A percentile compares a stretch with the other conserved stretches of the same genome.
Evolutionary conservation across 2,888 invertebrate genomes (phyloP).

Genomic region (Ochropleura leucogaster): DNA sequence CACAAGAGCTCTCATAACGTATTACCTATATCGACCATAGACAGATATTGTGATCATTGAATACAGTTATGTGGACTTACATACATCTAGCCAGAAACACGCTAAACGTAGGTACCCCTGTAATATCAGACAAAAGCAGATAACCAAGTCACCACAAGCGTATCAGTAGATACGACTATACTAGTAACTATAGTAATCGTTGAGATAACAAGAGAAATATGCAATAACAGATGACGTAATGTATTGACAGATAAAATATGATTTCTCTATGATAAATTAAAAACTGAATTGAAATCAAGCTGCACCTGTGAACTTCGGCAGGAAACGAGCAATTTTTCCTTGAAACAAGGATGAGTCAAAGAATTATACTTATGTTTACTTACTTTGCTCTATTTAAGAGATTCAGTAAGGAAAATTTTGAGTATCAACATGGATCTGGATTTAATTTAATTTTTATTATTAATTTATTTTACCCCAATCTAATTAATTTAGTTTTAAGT

Average conservation of each 20-base stretch:
- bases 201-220: constrained; percentile 42
- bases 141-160: constrained; percentile 26
- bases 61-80: not conserved
- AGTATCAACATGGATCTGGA: too few relatives aligned
- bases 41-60: constrained; percentile 17
- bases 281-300: constrained; percentile 4
- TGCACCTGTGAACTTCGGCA: not conserved
- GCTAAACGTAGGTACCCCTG: constrained; percentile 2
- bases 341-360: constrained; percentile 35
- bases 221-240: constrained; percentile 61
- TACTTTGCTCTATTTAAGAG: too few relatives aligned
- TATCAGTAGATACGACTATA: constrained; percentile 25
- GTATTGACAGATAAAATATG: constrained; percentile 33
- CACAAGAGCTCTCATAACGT: constrained; percentile 21
- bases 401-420: too few relatives aligned
- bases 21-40: constrained; percentile 24
- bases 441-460: too few relatives aligned
- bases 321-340: constrained; percentile 17
- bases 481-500: too few relatives aligned
- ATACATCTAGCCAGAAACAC: not conserved
- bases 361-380: not conserved
- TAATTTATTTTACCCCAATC: too few relatives aligned
- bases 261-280: constrained; percentile 13
- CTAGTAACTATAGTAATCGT: constrained; percentile 27
- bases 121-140: constrained; percentile 26